Conservation (phyloP, 2,797 vertebrate species). For the Dipus sagitta region DNA sequence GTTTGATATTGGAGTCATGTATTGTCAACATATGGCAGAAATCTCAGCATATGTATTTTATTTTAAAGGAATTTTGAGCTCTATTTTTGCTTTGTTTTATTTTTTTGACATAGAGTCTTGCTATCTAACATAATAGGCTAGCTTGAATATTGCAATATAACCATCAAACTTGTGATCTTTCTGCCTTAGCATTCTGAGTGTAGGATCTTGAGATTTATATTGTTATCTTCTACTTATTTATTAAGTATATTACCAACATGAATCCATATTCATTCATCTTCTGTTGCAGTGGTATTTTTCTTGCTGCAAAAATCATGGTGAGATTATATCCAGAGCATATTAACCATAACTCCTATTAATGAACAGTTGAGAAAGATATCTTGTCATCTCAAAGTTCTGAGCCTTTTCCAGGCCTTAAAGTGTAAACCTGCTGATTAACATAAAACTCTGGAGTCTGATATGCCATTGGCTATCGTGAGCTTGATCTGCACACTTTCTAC, state of each 20-base stretch:
- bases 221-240: not conserved
- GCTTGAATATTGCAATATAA: too few species aligned
- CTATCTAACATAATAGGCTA: too few species aligned
- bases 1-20: not conserved
- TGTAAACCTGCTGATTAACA: not conserved
- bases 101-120: too few species aligned
- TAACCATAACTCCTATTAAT: not conserved
- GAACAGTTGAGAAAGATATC: not conserved
- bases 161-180: too few species aligned
- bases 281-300: not conserved
- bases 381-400: not conserved
- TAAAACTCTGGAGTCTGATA: too few species aligned
- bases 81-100: too few species aligned
- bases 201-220: not conserved
- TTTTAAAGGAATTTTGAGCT: not conserved
- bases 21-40: not conserved
- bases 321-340: not conserved
- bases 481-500: not conserved
- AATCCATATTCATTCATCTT: not conserved
- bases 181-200: too few species aligned
- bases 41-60: not conserved
- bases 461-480: not conserved
- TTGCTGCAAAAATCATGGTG: not conserved
- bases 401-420: not conserved
- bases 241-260: not conserved